Conservation (phyloP, 2,113 vertebrate species). For the Beaufortia kweichowensis region DNA sequence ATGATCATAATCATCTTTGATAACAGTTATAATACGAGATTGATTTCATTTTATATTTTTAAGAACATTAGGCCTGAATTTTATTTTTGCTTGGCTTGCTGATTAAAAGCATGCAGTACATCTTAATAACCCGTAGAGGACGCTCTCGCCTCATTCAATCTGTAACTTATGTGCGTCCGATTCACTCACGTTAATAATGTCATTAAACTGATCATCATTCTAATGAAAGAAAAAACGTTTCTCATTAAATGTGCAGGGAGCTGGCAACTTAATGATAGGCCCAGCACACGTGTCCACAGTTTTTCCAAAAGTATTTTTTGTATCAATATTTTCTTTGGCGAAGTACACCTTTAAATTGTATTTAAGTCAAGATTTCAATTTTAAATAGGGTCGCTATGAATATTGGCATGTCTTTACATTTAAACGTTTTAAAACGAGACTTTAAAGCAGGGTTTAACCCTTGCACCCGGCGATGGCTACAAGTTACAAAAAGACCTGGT, state of each 20-base stretch:
- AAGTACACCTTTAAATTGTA: not conserved
- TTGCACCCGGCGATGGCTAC: no score
- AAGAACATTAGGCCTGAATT: not conserved
- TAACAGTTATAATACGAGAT: not conserved
- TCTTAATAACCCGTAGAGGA: conserved; percentile 65
- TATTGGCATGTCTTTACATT: no score
- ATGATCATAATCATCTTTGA: no score
- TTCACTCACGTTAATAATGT: conserved; percentile 25
- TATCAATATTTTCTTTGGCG: not conserved
- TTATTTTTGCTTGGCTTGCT: not conserved
- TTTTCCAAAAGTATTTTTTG: not conserved
- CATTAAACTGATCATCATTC: not conserved
- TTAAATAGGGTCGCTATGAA: no score
- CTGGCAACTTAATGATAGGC: not conserved
- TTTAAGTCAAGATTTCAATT: not conserved
- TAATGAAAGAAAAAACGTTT: not conserved
- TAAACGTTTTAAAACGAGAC: no score
- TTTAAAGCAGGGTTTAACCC: no score
- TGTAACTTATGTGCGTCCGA: not conserved
- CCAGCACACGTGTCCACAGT: not conserved
- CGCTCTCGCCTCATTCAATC: conserved; percentile 63
- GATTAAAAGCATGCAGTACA: conserved; percentile 52
- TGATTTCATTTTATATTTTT: not conserved
- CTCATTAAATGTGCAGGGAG: not conserved
- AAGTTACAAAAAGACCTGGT: no score